Evolutionary conservation across 2,113 vertebrate genomes (phyloP).

Genomic region (Siniperca knerii): DNA sequence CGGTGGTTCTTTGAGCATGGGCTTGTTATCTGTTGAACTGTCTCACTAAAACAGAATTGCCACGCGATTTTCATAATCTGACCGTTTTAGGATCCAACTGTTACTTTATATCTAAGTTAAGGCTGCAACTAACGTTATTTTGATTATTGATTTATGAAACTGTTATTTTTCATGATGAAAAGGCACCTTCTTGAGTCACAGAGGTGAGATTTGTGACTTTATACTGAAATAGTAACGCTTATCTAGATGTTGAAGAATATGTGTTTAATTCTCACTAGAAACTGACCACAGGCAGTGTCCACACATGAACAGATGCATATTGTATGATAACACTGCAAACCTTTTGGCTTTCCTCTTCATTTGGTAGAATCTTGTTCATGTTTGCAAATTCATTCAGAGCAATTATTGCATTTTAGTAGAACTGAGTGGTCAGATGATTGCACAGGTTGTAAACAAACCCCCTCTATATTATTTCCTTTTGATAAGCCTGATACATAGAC

Average conservation of each 20-base stretch:
- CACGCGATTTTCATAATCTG: too few species aligned
- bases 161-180: background rate
- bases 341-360: background rate
- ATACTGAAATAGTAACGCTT: background rate
- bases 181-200: background rate
- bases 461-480: background rate
- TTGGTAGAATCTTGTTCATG: background rate
- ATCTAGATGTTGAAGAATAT: background rate
- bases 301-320: background rate
- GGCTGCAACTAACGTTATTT: background rate
- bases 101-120: too few species aligned
- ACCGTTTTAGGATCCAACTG: background rate
- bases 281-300: background rate
- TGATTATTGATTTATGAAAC: background rate
- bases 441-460: background rate
- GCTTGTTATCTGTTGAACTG: too few species aligned
- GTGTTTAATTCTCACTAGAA: background rate
- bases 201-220: background rate
- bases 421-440: background rate
- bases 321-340: background rate
- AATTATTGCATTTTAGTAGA: background rate
- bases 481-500: slow-evolving; percentile 33
- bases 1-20: too few species aligned
- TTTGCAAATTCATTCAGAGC: background rate
- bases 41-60: too few species aligned